Percentiles rank a stretch among this genome's conserved stretches.
Conservation (phyloP, 2,888 invertebrate species). For the Orthosia cruda region DNA sequence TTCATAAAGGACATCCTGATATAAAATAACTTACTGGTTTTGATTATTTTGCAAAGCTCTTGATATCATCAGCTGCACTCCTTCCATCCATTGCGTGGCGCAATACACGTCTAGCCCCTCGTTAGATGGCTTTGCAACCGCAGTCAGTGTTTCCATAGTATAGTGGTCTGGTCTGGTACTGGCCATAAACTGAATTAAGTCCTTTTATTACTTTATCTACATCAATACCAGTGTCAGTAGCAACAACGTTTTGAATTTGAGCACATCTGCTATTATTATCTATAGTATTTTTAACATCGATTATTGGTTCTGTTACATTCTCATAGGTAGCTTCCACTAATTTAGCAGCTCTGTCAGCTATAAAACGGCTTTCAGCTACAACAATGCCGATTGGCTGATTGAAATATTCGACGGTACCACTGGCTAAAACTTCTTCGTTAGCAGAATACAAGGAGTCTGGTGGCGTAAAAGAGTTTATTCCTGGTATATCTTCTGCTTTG, state of each 20-base stretch:
- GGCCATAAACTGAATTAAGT: conserved; percentile 87
- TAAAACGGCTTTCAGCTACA: conserved; percentile 90
- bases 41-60: conserved; percentile 87
- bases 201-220: conserved; percentile 24
- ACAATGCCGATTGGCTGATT: conserved; percentile 84
- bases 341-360: conserved; percentile 91
- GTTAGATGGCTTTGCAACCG: conserved; percentile 93
- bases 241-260: conserved; percentile 7
- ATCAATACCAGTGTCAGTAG: conserved; percentile 47
- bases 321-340: conserved; percentile 91
- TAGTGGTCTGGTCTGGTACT: conserved; percentile 95
- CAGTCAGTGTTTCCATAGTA: conserved; percentile 93
- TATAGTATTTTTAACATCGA: conserved; percentile 40
- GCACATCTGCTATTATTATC: conserved; percentile 23
- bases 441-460: conserved; percentile 50
- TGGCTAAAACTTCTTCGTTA: conserved; percentile 80
- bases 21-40: conserved; percentile 74
- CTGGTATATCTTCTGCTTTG: conserved; percentile 93
- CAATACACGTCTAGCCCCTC: conserved; percentile 93
- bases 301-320: conserved; percentile 71
- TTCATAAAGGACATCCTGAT: too few relatives aligned
- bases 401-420: conserved; percentile 72
- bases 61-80: conserved; percentile 89
- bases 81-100: conserved; percentile 92
- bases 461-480: conserved; percentile 91